A percentile compares a stretch with the other conserved stretches of the same genome.
Evolutionary conservation across 2,797 vertebrate genomes (phyloP).

Genomic region (Sylvia borin): DNA sequence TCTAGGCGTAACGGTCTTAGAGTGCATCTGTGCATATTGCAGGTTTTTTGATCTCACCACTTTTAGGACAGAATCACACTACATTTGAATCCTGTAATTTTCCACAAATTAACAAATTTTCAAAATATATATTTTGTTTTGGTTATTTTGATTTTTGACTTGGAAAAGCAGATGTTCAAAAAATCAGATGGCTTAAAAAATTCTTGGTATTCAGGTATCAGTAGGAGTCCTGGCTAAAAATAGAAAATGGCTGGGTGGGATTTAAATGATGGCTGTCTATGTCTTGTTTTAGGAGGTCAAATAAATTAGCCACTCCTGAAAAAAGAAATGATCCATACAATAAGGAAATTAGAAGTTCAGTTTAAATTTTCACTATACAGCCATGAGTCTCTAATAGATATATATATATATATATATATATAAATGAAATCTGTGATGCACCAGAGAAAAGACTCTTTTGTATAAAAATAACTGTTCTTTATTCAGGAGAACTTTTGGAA

Average conservation of each 20-base stretch:
- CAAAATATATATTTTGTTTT: background rate
- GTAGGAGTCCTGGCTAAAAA: background rate
- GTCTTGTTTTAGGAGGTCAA: background rate
- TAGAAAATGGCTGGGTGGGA: rapidly evolving
- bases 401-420: background rate
- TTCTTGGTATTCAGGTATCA: background rate
- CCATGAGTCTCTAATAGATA: background rate
- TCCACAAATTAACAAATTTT: background rate
- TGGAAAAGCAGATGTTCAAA: background rate
- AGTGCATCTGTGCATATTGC: background rate
- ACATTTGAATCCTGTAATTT: background rate
- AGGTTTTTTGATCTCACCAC: background rate
- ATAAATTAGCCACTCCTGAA: background rate
- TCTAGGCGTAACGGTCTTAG: background rate
- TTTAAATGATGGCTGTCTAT: background rate
- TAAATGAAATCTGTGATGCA: background rate
- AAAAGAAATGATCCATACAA: background rate
- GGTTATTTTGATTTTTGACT: background rate
- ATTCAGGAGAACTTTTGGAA: background rate
- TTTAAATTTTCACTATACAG: background rate
- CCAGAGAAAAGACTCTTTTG: background rate
- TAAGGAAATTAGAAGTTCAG: background rate
- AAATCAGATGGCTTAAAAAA: background rate
- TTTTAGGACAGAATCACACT: background rate
- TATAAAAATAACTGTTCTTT: background rate